Base-by-base conservation (phyloP, 2,797 vertebrate species). In the Babyrousa celebensis region DNA sequence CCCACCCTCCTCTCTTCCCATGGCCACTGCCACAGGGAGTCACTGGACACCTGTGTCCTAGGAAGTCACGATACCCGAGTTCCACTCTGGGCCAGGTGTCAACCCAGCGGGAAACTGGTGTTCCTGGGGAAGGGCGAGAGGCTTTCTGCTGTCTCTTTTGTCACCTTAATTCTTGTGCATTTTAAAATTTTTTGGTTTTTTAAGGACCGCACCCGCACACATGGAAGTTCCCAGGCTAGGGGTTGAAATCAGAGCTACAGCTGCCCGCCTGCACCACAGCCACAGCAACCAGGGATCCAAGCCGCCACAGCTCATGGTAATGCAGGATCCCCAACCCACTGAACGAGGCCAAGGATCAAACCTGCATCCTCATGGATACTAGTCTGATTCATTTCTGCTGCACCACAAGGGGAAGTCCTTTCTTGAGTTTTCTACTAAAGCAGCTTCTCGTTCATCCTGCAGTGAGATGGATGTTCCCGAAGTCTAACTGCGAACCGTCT, bases 1-100 rank as follows among this genome's bases (percentile, higher is more conserved):
- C 18, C 52, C 1, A 0, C 2, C 6, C 4, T 40, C 4, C 20
- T 17, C 4, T 1, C 15, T 4, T 82, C 27, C 36, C 20, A 17
- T 1, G 5, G 36, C n/a, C 21, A 12, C 63, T 7, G 7, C 12
- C 18, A 54, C 6, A 4, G 27, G n/a, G 2, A 12, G 68, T 63
- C 56, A 54, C 7, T 17, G 63, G 52, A 9, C 54, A 9, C n/a
- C 29, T 14, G 48, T 5, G 23, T 10, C 40, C 70, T 10, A 10
- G 25, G n/a, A 5, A 20, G 63, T 67, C 48, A 43, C 9, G 25
- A 52, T 62, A 12, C 43, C 5, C 5, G 27, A 54, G 16, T 14
- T 67, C n/a, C n/a, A 18, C 43, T 43, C 18, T 17, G 25, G 71
- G 56, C 6, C 58, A 63, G 68, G 70, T 32, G n/a, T 88, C 29